These are phyloP conservation scores for Prinia subflava DNA, from an alignment of 2,113 vertebrate genomes.

Conservation along the genomic window DNA sequence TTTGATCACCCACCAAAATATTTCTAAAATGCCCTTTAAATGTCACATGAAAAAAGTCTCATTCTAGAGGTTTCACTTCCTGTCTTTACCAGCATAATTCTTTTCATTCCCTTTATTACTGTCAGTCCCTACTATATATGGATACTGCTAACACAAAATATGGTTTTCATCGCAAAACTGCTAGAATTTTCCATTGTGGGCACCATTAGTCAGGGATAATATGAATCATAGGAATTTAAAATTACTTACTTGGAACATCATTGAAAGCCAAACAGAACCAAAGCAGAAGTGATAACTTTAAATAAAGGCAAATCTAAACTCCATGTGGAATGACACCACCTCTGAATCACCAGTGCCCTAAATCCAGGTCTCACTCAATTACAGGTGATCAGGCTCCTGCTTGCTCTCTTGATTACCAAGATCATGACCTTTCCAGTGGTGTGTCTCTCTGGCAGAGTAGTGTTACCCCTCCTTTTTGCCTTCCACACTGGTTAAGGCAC, in stretches of 20 bases:
- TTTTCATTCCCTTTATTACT: neutral
- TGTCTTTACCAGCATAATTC: neutral
- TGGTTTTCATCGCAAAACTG: constrained; percentile 28
- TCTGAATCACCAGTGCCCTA: neutral
- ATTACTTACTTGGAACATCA: constrained; percentile 29
- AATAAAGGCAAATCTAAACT: neutral
- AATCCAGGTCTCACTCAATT: neutral
- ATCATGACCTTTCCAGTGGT: neutral
- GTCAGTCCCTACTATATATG: neutral
- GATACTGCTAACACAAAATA: neutral
- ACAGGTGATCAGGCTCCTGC: neutral
- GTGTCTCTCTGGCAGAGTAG: neutral
- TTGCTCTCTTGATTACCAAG: neutral
- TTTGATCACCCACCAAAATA: neutral
- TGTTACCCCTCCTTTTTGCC: neutral
- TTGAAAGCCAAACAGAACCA: neutral
- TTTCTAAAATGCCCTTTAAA: constrained; percentile 17
- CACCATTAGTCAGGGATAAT: constrained; percentile 36
- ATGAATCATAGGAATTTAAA: constrained; percentile 55
- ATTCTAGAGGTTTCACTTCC: neutral
- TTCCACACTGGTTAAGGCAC: accelerated
- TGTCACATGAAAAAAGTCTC: neutral
- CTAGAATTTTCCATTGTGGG: constrained; percentile 41
- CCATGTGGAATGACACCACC: neutral
- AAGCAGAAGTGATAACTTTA: neutral